Evolutionary conservation across 1,140 invertebrate genomes (phyloP).

Genomic region (Leptinotarsa lineolata): DNA sequence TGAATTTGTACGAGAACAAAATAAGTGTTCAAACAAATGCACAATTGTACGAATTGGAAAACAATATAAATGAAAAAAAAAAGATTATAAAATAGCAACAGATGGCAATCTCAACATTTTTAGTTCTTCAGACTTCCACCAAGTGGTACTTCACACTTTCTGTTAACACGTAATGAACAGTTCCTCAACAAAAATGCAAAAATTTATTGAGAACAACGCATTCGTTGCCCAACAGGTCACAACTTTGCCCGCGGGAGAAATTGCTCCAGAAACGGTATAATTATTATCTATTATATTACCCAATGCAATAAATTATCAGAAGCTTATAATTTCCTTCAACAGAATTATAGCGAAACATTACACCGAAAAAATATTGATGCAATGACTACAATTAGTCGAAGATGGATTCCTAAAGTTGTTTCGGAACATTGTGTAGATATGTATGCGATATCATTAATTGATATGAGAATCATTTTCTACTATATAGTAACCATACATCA

Average conservation of each 20-base stretch:
- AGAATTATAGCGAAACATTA: conserved; percentile 5
- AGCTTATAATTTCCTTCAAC: conserved; percentile 1
- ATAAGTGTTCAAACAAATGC: too few species aligned
- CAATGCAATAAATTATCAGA: conserved; percentile 1
- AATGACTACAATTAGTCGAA: conserved; percentile 1
- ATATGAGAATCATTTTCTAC: background rate
- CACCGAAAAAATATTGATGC: background rate
- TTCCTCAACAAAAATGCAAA: background rate
- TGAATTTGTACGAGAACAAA: too few species aligned
- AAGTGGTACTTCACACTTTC: too few species aligned
- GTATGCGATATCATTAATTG: background rate
- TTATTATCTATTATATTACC: background rate
- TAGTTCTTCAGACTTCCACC: too few species aligned
- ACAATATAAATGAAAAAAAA: too few species aligned
- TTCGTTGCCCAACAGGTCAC: background rate
- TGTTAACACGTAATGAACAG: too few species aligned
- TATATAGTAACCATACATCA: background rate
- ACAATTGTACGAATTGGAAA: too few species aligned
- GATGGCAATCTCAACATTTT: too few species aligned
- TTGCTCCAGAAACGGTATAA: background rate
- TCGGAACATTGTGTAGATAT: background rate
- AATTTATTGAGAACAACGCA: background rate
- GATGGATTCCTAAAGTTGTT: background rate
- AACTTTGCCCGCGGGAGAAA: background rate
- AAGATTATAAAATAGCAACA: too few species aligned